Percentiles rank a stretch among this genome's conserved stretches.
phyloP scores from a whole-genome alignment of 1,140 invertebrate genomes.

The Hyles euphorbiae region DNA sequence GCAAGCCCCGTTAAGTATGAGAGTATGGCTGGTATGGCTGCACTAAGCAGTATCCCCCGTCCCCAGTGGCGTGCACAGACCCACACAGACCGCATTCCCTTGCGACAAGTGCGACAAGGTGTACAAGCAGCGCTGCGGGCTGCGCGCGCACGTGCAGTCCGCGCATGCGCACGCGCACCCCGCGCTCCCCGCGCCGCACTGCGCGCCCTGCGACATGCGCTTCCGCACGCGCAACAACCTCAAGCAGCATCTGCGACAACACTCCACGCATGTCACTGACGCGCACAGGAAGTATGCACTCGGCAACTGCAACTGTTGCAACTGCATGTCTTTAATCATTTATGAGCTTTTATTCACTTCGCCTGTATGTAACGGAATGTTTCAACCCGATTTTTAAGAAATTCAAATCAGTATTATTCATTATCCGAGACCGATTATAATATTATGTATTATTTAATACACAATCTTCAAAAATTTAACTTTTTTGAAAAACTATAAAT shows the following conservation, averaged over 20 bases:
- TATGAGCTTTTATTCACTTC: too few relatives aligned
- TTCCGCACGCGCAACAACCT: slow-evolving; percentile 30
- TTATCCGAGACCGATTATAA: too few relatives aligned
- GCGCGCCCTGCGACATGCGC: slow-evolving; percentile 34
- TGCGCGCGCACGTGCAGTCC: slow-evolving; percentile 26
- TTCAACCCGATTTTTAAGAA: too few relatives aligned
- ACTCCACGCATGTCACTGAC: slow-evolving; percentile 34
- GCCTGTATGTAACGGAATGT: too few relatives aligned
- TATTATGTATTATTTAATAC: too few relatives aligned
- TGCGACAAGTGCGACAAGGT: slow-evolving; percentile 38
- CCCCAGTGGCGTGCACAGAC: slow-evolving; percentile 42
- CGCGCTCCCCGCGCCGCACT: slow-evolving; percentile 15
- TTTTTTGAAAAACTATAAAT: too few relatives aligned
- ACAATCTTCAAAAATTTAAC: too few relatives aligned
- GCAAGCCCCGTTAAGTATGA: too few relatives aligned
- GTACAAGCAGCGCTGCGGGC: slow-evolving; percentile 37
- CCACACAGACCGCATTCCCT: slow-evolving; percentile 28
- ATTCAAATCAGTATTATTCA: too few relatives aligned
- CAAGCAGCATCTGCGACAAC: slow-evolving; percentile 35
- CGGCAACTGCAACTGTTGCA: too few relatives aligned
- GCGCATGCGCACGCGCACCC: slow-evolving; percentile 17
- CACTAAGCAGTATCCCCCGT: not conserved
- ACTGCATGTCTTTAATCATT: too few relatives aligned
- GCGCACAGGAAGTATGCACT: slow-evolving; percentile 32
- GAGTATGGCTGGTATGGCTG: too few relatives aligned